Conservation (phyloP, 2,797 vertebrate genomes). For the Anguilla marmorata region DNA sequence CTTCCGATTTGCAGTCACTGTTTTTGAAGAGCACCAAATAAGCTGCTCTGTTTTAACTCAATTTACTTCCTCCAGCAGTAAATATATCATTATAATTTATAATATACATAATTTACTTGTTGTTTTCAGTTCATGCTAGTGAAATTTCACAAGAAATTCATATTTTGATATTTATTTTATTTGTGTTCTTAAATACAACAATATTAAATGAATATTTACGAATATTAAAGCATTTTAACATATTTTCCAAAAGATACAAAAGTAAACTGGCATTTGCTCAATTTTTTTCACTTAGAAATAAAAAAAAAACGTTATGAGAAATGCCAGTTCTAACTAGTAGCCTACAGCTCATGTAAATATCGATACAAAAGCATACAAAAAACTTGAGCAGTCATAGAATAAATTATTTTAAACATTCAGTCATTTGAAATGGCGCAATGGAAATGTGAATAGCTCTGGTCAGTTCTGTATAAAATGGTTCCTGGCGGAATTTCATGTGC, state of each 20-base stretch:
- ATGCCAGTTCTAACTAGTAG: not conserved
- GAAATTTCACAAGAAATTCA: not conserved
- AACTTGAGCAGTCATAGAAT: slow-evolving; percentile 50
- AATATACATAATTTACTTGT: not conserved
- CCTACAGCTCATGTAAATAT: slow-evolving; percentile 9
- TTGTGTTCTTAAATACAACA: slow-evolving; percentile 58
- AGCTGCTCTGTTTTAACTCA: not conserved
- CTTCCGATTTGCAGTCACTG: not conserved
- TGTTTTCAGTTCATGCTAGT: not conserved
- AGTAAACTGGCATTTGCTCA: slow-evolving; percentile 51
- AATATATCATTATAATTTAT: not conserved
- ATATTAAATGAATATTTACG: no score
- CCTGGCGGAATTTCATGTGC: slow-evolving; percentile 55
- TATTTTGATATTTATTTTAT: slow-evolving; percentile 49
- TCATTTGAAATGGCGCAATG: slow-evolving; percentile 41
- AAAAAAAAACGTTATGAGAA: slow-evolving; percentile 36
- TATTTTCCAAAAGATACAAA: slow-evolving; percentile 46
- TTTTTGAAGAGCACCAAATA: not conserved
- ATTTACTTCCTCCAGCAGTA: not conserved
- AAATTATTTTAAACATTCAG: slow-evolving; percentile 46
- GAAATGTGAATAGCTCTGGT: slow-evolving; percentile 45
- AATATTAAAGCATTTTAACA: slow-evolving; percentile 78
- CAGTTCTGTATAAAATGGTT: not conserved
- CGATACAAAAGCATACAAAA: slow-evolving; percentile 55
- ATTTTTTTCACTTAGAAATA: slow-evolving; percentile 65